Base-by-base conservation (phyloP, 2,888 invertebrate species). In the Metopia argyrocephala region DNA sequence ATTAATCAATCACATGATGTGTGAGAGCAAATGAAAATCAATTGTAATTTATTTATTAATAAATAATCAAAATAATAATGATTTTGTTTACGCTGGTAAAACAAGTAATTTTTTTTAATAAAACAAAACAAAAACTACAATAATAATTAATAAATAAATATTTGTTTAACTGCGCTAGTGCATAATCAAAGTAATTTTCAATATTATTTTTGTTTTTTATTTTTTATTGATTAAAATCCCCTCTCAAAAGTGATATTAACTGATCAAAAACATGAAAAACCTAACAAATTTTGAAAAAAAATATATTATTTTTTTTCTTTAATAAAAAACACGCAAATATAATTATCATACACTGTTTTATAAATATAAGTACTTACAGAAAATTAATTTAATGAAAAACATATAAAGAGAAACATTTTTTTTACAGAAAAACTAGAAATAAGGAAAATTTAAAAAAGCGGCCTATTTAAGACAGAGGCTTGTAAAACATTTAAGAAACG, bases 111-210 rank as follows among this genome's bases (percentile, higher is more conserved):
- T 38, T 38, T 38, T 38, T 15, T 3, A 1, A 38, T 4, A 38
- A 38, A 12, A 38, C n/a, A 38, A 12, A 38, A 38, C 38, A 38
- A 38, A 48, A 75, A 76, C 3, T 64, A 76, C 38, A n/a, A 31
- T 25, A 23, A 54, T 38, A 69, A 15, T 69, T 52, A 28, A 27
- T 18, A 75, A 25, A 61, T 38, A 70, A 65, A 76, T 71, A 71
- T 71, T 78, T 65, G 46, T 68, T 78, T 66, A 66, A 57, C 45
- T 56, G 62, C 46, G 52, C 20, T 18, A 61, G 45, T 50, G 45
- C 54, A 31, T 56, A 78, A 78, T 78, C 69, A 61, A 75, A 70
- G 74, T 62, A 78, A 68, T 78, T 81, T 81, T 78, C 81, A 78
- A 81, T 78, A 70, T 70, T 6, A 3, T 38, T 38, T 12, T 31